phyloP scores from a whole-genome alignment of 2,113 vertebrate genomes.

The Etheostoma spectabile region DNA sequence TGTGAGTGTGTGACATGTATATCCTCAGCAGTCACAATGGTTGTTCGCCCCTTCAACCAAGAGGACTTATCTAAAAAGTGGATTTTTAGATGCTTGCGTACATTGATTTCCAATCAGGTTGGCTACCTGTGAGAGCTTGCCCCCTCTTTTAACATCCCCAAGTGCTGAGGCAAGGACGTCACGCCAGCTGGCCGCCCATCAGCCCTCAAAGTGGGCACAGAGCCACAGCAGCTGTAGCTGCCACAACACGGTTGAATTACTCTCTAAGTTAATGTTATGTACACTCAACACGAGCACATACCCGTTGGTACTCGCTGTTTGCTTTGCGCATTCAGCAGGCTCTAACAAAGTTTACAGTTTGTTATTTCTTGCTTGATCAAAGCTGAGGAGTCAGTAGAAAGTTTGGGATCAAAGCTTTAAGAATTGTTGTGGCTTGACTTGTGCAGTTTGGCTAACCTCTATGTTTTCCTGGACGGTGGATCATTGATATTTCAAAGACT shows the following conservation, averaged over 20 bases:
- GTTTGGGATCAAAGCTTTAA: constrained; percentile 48
- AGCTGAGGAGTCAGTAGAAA: constrained; percentile 46
- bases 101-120: constrained; percentile 62
- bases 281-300: constrained; percentile 31
- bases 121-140: constrained; percentile 58
- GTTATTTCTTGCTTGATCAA: constrained; percentile 55
- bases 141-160: constrained; percentile 36
- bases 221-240: constrained; percentile 68
- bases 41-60: constrained; percentile 15
- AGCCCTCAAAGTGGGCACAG: constrained; percentile 56
- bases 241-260: constrained; percentile 67
- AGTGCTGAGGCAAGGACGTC: constrained; percentile 38
- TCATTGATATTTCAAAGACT: constrained; percentile 53
- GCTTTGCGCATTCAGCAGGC: constrained; percentile 21
- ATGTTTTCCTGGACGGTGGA: constrained; percentile 9
- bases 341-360: constrained; percentile 46
- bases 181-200: constrained; percentile 66
- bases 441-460: constrained; percentile 38
- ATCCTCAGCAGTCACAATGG: constrained; percentile 42
- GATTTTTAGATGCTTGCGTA: constrained; percentile 34
- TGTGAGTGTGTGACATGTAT: constrained; percentile 60
- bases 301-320: constrained; percentile 25
- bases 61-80: constrained; percentile 9
- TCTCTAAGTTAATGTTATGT: constrained; percentile 62
- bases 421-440: constrained; percentile 34